These are phyloP conservation scores for Amia ocellicauda DNA, from an alignment of 2,113 vertebrate genomes.

Conservation along the genomic window DNA sequence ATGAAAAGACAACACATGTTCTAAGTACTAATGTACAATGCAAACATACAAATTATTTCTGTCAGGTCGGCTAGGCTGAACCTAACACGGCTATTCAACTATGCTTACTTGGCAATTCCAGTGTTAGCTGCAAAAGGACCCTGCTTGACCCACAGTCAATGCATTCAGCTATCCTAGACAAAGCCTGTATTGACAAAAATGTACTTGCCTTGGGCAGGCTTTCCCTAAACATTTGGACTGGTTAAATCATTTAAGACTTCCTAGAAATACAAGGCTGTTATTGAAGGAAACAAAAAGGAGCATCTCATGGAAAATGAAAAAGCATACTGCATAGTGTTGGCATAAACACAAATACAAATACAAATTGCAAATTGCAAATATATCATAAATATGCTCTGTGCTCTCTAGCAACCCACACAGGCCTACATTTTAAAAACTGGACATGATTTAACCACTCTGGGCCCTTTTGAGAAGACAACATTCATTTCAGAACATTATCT, in stretches of 20 bases:
- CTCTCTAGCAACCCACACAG: neutral
- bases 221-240: conserved; percentile 37
- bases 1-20: neutral
- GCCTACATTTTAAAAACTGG: neutral
- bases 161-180: conserved; percentile 24
- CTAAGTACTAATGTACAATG: neutral
- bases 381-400: conserved; percentile 2
- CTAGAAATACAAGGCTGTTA: conserved; percentile 21
- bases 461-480: neutral
- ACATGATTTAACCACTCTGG: neutral
- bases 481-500: too few species aligned
- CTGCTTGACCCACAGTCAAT: conserved; percentile 20
- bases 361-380: conserved; percentile 6
- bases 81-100: conserved; percentile 4
- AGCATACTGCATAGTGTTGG: neutral
- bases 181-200: conserved; percentile 31
- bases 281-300: conserved; percentile 23
- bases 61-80: neutral
- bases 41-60: neutral
- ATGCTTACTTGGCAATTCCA: conserved; percentile 16
- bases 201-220: conserved; percentile 21
- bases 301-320: conserved; percentile 17
- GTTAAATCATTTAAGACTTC: conserved; percentile 39
- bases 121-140: neutral
- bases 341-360: conserved; percentile 10